These are phyloP conservation scores for Pelodiscus sinensis DNA, from an alignment of 2,113 vertebrate genomes.

Conservation along the genomic window DNA sequence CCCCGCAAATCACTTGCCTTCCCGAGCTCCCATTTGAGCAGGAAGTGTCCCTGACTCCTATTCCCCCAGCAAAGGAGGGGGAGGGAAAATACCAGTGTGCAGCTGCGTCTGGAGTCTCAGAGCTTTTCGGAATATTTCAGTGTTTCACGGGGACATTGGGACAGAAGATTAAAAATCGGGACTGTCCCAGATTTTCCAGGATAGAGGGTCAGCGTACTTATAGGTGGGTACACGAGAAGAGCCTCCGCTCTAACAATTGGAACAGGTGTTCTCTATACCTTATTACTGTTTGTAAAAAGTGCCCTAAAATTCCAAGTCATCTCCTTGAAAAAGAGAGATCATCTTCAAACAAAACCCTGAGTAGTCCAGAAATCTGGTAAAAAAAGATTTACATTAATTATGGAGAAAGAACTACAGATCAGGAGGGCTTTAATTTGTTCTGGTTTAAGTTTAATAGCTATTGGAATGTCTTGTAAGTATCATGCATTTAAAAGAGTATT, in stretches of 20 bases:
- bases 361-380: neutral
- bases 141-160: too few species aligned
- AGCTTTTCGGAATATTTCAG: too few species aligned
- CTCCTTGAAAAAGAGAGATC: neutral
- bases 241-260: neutral
- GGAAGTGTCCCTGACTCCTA: too few species aligned
- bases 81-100: too few species aligned
- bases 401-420: neutral
- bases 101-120: too few species aligned
- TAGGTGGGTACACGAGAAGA: neutral
- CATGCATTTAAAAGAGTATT: neutral
- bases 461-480: neutral
- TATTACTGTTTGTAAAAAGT: neutral
- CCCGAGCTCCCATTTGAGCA: too few species aligned
- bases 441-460: neutral
- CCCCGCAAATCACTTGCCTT: too few species aligned
- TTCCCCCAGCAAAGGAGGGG: too few species aligned
- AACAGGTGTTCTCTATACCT: accelerated
- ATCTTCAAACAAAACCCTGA: neutral
- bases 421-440: neutral
- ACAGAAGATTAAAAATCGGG: too few species aligned
- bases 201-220: too few species aligned
- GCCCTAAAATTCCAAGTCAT: neutral
- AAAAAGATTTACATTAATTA: neutral
- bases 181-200: too few species aligned